Conservation (phyloP, 2,888 invertebrate genomes). For the Rhimphoctona megacephalus region DNA sequence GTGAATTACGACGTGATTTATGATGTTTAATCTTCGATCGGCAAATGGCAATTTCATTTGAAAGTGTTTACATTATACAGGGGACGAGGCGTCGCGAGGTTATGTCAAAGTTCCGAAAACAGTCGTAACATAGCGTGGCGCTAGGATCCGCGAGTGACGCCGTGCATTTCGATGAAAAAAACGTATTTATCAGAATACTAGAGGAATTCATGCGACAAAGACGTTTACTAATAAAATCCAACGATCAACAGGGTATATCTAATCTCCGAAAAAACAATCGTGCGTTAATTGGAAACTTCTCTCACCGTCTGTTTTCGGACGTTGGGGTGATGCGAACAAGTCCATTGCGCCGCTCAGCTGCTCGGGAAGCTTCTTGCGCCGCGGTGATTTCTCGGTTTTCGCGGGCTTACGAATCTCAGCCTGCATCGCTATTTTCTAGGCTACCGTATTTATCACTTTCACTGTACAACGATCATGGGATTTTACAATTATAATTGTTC, state of each 20-base stretch:
- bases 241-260: conserved; percentile 59
- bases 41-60: neutral
- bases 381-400: conserved; percentile 78
- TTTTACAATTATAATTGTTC: conserved; percentile 18
- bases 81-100: neutral
- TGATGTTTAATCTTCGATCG: conserved; percentile 20
- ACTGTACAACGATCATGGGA: neutral
- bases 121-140: conserved; percentile 32
- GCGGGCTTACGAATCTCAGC: conserved; percentile 79
- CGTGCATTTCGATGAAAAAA: conserved; percentile 59
- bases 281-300: conserved; percentile 67
- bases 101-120: conserved; percentile 20
- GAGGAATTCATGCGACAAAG: conserved; percentile 72
- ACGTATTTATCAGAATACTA: conserved; percentile 58
- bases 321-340: conserved; percentile 82
- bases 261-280: conserved; percentile 67
- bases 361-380: conserved; percentile 78
- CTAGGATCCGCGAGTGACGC: conserved; percentile 63
- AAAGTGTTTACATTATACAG: conserved; percentile 27
- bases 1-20: neutral
- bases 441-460: neutral
- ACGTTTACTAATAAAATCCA: conserved; percentile 20
- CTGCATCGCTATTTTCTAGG: conserved; percentile 69
- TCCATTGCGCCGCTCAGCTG: conserved; percentile 82
- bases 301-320: conserved; percentile 83